phyloP scores from a whole-genome alignment of 1,140 invertebrate genomes.

The Drosophila ficusphila region DNA sequence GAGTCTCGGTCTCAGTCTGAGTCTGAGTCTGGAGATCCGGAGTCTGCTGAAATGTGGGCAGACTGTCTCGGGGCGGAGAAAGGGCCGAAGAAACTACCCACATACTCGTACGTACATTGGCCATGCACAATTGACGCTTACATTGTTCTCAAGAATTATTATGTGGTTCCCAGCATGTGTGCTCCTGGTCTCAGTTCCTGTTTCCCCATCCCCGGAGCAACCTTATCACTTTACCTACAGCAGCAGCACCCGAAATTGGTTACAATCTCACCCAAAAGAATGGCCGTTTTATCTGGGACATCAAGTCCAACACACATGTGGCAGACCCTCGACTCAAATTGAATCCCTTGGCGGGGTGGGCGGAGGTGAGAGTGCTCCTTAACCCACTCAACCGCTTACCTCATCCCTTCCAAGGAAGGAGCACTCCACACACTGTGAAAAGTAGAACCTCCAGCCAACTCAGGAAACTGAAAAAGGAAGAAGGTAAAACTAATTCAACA shows the following conservation, averaged over 20 bases:
- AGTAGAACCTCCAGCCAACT: background rate
- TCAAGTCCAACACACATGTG: conserved; percentile 52
- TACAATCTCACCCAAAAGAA: conserved; percentile 58
- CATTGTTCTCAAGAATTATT: conserved; percentile 80
- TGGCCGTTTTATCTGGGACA: conserved; percentile 58
- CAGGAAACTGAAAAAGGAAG: background rate
- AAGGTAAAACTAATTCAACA: no score
- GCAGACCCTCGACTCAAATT: conserved; percentile 36
- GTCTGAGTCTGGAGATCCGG: background rate
- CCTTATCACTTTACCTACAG: conserved; percentile 65
- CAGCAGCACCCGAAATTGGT: conserved; percentile 33
- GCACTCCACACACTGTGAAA: background rate
- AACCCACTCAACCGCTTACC: conserved; percentile 23
- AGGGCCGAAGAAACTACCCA: conserved; percentile 60
- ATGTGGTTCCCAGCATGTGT: conserved; percentile 76
- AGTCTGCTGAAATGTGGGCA: conserved; percentile 60
- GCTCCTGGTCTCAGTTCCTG: conserved; percentile 28
- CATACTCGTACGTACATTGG: conserved; percentile 49
- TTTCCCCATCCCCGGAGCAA: background rate
- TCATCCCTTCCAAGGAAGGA: background rate
- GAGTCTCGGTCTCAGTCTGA: conserved; percentile 12
- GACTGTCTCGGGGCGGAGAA: conserved; percentile 26
- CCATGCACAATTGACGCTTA: conserved; percentile 80
- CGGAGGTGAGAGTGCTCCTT: conserved; percentile 35
- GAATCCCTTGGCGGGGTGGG: conserved; percentile 27